Conservation (phyloP, 2,113 vertebrate species). For the Rhinopithecus roxellana region DNA sequence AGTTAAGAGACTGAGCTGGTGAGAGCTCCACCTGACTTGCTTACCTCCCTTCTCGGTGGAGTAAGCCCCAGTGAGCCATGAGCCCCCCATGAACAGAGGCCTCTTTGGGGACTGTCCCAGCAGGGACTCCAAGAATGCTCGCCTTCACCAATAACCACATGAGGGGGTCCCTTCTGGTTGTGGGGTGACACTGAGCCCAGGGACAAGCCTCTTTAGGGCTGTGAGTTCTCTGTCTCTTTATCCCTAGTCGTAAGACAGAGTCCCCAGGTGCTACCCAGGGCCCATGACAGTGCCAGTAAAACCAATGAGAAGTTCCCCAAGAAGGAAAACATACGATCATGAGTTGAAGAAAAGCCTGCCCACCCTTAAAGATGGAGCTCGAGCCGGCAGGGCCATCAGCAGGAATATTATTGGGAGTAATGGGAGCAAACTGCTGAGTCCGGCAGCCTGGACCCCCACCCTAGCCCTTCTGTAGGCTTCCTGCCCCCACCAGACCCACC, state of each 20-base stretch:
- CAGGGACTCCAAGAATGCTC: background rate
- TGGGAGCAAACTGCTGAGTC: fast-evolving
- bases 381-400: fast-evolving
- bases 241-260: too few species aligned
- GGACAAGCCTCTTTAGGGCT: too few species aligned
- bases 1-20: background rate
- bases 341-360: fast-evolving
- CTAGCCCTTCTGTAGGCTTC: background rate
- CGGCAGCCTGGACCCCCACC: background rate
- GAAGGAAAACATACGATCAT: background rate
- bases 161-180: background rate
- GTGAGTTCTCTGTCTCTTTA: background rate
- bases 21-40: background rate
- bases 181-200: background rate
- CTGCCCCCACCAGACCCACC: fast-evolving
- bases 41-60: too few species aligned
- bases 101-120: background rate
- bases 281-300: background rate
- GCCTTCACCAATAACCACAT: fast-evolving
- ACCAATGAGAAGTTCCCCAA: background rate
- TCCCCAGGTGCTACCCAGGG: fast-evolving
- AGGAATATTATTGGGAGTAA: fast-evolving
- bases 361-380: too few species aligned
- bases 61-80: background rate
- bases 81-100: background rate